Conservation (phyloP, 2,888 invertebrate genomes). For the Nemotelus pantherinus region DNA sequence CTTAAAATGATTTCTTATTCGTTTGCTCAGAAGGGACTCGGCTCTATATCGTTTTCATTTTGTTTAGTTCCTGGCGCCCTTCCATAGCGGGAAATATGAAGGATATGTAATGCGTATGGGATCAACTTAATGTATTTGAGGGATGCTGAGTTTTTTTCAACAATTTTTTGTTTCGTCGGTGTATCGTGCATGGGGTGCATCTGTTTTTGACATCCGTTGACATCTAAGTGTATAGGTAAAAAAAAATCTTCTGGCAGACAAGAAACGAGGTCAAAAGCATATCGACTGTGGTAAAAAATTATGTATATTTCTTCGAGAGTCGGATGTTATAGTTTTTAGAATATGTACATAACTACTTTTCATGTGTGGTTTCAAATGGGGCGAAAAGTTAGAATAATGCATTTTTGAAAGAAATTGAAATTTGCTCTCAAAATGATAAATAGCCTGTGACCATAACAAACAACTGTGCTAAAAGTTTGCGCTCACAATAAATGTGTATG, state of each 20-base stretch:
- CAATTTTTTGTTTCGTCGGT: slow-evolving; percentile 5
- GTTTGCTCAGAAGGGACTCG: slow-evolving; percentile 1
- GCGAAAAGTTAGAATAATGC: too few relatives aligned
- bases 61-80: slow-evolving; percentile 28
- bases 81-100: slow-evolving; percentile 33
- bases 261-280: not conserved
- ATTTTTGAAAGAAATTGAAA: too few relatives aligned
- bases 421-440: too few relatives aligned
- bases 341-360: too few relatives aligned
- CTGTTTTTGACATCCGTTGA: slow-evolving; percentile 39
- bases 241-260: slow-evolving; percentile 2
- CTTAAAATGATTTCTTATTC: slow-evolving; percentile 40
- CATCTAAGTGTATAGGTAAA: slow-evolving; percentile 21
- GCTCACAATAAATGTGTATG: too few relatives aligned
- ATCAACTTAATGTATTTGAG: slow-evolving; percentile 41
- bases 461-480: too few relatives aligned
- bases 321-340: too few relatives aligned
- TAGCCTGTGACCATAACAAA: too few relatives aligned
- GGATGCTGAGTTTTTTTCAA: slow-evolving; percentile 28
- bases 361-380: too few relatives aligned
- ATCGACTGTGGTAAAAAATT: too few relatives aligned
- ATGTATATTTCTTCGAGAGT: too few relatives aligned
- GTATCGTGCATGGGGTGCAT: slow-evolving; percentile 14
- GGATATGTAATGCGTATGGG: slow-evolving; percentile 1
- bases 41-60: not conserved